Conservation (phyloP, 1,140 invertebrate genomes). For the Trypoxylus dichotomus region DNA sequence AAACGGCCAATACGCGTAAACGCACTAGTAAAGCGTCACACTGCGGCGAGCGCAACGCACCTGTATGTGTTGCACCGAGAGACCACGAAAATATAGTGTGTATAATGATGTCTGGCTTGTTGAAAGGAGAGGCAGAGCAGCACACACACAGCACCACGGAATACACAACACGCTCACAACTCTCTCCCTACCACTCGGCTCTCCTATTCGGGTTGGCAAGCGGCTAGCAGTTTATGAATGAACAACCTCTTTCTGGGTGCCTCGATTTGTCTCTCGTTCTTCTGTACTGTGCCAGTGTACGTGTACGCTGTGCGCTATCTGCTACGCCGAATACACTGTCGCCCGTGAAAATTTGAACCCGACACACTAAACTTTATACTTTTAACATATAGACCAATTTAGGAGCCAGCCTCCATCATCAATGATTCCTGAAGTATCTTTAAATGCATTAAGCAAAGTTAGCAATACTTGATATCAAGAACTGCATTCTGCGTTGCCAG, state of each 20-base stretch:
- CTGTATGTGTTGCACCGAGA: slow-evolving; percentile 20
- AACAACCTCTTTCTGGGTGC: slow-evolving; percentile 45
- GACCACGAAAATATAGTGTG: slow-evolving; percentile 23
- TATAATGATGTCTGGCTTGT: slow-evolving; percentile 22
- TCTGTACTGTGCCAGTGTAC: background rate
- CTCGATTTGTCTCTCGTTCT: background rate
- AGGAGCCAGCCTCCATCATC: too few relatives aligned
- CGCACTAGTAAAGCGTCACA: background rate
- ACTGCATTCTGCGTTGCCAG: too few relatives aligned
- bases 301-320: background rate
- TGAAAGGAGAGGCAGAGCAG: background rate
- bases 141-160: background rate
- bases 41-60: background rate
- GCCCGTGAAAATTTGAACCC: too few relatives aligned
- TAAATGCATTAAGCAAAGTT: too few relatives aligned
- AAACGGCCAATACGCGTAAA: slow-evolving; percentile 4
- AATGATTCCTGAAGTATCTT: too few relatives aligned
- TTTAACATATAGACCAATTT: too few relatives aligned
- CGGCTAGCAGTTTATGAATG: slow-evolving; percentile 46
- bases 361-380: too few relatives aligned
- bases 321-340: background rate
- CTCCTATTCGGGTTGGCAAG: slow-evolving; percentile 31
- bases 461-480: too few relatives aligned
- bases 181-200: slow-evolving; percentile 37
- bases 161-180: background rate